phyloP scores from a whole-genome alignment of 2,113 vertebrate species.

The Bambusicola thoracicus region DNA sequence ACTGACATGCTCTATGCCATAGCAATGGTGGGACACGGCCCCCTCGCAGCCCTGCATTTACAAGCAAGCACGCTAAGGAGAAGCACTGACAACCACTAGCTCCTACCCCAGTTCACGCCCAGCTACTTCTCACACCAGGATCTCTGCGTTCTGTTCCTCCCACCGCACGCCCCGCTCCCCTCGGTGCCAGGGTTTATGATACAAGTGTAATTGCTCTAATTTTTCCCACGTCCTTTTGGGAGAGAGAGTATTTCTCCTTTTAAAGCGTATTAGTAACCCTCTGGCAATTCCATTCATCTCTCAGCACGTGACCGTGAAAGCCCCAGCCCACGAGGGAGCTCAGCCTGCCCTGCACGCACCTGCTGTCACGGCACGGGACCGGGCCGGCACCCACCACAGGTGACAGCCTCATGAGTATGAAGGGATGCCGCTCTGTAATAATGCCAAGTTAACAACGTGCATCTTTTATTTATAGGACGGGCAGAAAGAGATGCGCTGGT shows the following conservation, averaged over 20 bases:
- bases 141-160: background rate
- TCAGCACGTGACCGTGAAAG: conserved; percentile 43
- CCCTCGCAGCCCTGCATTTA: background rate
- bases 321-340: background rate
- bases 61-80: background rate
- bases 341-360: accelerated
- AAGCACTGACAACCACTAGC: background rate
- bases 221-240: conserved; percentile 64
- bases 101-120: conserved; percentile 32
- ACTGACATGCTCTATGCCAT: background rate
- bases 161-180: background rate
- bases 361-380: background rate
- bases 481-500: background rate
- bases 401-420: conserved; percentile 5
- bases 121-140: conserved; percentile 10
- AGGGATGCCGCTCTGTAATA: background rate
- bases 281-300: conserved; percentile 76
- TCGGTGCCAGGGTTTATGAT: conserved; percentile 61
- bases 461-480: conserved; percentile 46
- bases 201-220: conserved; percentile 75
- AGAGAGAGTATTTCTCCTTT: conserved; percentile 68
- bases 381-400: background rate
- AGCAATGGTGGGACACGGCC: background rate
- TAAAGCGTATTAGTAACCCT: conserved; percentile 75
- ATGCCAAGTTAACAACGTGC: background rate